Evolutionary conservation across 2,113 vertebrate species (phyloP), one percentile per base, ranked within the genome.

Genomic region (Atractosteus spatula): DNA sequence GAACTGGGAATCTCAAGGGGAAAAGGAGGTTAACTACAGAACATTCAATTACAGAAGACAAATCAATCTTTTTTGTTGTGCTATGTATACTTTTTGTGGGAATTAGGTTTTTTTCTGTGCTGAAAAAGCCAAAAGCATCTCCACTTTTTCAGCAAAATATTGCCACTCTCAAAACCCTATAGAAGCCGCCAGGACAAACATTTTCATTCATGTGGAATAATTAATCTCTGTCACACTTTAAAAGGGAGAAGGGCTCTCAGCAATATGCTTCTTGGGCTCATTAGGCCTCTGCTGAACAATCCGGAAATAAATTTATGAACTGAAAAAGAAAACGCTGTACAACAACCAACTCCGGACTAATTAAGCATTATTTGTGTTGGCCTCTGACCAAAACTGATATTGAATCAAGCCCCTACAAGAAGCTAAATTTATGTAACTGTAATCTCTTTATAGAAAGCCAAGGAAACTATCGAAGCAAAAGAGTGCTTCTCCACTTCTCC

Each of bases 141-240:
- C 68, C 13, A 59, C 14, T 4, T 51, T 51, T 51, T 51, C 29
- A 10, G 5, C 10, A 66, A 47, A 71, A 77, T 81, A 77, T 75
- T 71, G 71, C 68, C 55, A 72, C 79, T 77, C 71, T 62, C 76
- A 41, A 41, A 47, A 29, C 29, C 29, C 29, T 29, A 29, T 29
- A 29, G 29, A 69, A 68, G 75, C 69, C 77, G 86, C 86, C 87
- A 88, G 85, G 71, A 81, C 85, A 88, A 89, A 87, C 82, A 82
- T 82, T 84, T 85, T 77, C 71, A 63, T 74, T 85, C 57, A 7
- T 70, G 71, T 77, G 69, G 79, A 88, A 79, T 79, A 85, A 85
- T 87, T 85, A 75, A 82, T 85, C 83, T 77, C 67, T 68, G 71
- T 76, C 76, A 73, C 62, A 65, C 45, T 12, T 42, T n/a, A 42